Evolutionary conservation across 2,113 vertebrate species (phyloP), one percentile per base, ranked within the genome.

Genomic region (Dascyllus trimaculatus): DNA sequence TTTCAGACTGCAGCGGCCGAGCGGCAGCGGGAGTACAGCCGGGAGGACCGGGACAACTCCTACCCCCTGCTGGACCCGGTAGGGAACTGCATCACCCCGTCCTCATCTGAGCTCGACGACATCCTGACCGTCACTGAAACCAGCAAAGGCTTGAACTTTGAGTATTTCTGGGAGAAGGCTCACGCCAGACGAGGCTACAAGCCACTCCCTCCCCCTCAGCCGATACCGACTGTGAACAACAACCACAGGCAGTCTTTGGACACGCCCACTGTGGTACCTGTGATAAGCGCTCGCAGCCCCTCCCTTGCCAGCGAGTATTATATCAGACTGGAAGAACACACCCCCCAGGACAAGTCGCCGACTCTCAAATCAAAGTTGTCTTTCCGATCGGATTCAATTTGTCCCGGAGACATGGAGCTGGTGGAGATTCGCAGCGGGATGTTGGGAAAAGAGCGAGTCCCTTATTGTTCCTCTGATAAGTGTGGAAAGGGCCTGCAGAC

Each of bases 131-230:
- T 98, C 57, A 97, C 97, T 0, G 97, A 97, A 88, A 98, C 96
- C 65, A 98, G 97, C 90, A 96, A 95, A 56, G 97, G 97, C 15
- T 95, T 98, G 88, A 97, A 96, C 89, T 97, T 98, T 74, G 96
- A 98, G 84, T 98, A 96, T 92, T 95, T 97, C 86, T 98, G 96
- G 96, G 97, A 98, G 85, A 97, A 96, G 85, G 96, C 96, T 17
- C 93, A 96, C 19, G 93, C 95, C 13, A 96, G 96, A 35, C 93
- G 95, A 67, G 95, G 95, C 26, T 96, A 95, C 82, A 95, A 94
- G 81, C 93, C 94, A 32, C 94, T 95, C 19, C 95, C 58, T 81
- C 95, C 59, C 75, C 94, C 95, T 86, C 82, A 95, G 89, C 13
- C 95, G 85, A 80, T 95, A 85, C 93, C 95, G 19, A 87, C 91